Evolutionary conservation across 2,113 vertebrate genomes (phyloP).

Genomic region (Rhadina sibilatrix): DNA sequence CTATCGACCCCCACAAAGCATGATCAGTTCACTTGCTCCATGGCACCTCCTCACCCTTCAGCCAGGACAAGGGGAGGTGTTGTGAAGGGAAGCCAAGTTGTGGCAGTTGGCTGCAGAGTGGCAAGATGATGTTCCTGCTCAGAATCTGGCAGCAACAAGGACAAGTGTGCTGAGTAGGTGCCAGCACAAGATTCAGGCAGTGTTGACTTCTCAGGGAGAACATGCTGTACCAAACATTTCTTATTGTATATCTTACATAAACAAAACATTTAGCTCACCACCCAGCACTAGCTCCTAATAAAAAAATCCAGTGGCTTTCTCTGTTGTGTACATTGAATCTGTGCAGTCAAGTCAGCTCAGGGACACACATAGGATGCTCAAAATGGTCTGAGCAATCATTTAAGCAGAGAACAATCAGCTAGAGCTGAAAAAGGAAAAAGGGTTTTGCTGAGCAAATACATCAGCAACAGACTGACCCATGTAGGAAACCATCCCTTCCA

Average conservation of each 20-base stretch:
- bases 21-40: neutral
- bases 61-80: neutral
- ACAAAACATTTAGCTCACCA: neutral
- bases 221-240: conserved; percentile 8
- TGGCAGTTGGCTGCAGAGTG: neutral
- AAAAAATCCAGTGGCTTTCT: neutral
- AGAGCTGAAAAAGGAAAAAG: neutral
- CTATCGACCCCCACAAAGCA: too few relatives aligned
- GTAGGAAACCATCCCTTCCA: neutral
- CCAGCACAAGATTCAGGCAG: neutral
- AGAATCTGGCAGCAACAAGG: neutral
- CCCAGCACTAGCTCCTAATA: neutral
- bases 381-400: neutral
- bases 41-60: rapidly evolving
- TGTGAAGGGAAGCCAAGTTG: neutral
- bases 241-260: neutral
- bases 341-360: neutral
- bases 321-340: neutral
- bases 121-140: neutral
- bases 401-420: neutral
- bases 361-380: neutral
- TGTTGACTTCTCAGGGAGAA: conserved; percentile 7
- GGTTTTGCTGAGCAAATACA: neutral
- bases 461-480: neutral
- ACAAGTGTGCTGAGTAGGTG: neutral